Percentiles rank a stretch among this genome's conserved stretches.
Evolutionary conservation across 1,140 invertebrate genomes (phyloP).

Genomic region (Campoletis sonorensis): DNA sequence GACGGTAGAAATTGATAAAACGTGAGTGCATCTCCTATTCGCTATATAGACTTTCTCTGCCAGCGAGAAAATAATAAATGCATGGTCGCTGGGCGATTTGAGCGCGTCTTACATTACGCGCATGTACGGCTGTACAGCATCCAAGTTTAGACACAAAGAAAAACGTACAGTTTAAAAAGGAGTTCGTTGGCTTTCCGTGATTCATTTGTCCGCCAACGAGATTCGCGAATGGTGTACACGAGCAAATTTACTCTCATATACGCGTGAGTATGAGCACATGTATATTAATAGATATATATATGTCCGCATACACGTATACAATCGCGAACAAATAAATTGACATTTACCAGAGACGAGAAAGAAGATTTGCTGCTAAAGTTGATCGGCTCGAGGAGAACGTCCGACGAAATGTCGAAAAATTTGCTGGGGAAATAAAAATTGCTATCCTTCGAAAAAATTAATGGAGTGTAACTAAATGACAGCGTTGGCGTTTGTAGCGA

Average conservation of each 20-base stretch:
- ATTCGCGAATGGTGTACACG: constrained; percentile 25
- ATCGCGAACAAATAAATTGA: constrained; percentile 31
- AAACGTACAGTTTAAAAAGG: constrained; percentile 64
- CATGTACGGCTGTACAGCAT: constrained; percentile 27
- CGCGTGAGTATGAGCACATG: background rate
- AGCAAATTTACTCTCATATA: background rate
- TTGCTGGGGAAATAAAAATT: too few relatives aligned
- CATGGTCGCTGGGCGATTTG: background rate
- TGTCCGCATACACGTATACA: constrained; percentile 11
- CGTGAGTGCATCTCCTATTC: too few relatives aligned
- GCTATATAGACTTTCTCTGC: too few relatives aligned
- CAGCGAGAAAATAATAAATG: constrained; percentile 1
- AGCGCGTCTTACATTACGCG: constrained; percentile 29
- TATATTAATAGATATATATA: background rate
- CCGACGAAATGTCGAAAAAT: background rate
- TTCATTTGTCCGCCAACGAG: constrained; percentile 59
- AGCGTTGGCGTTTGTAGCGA: too few relatives aligned
- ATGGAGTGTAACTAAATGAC: too few relatives aligned
- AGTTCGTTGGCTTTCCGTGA: constrained; percentile 65
- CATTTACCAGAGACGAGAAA: constrained; percentile 1
- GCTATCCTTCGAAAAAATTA: too few relatives aligned
- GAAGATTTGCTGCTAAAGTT: constrained; percentile 13
- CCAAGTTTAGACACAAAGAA: constrained; percentile 63
- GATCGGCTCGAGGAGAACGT: background rate
- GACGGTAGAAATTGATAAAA: too few relatives aligned